Percentiles rank a stretch among this genome's conserved stretches.
Conservation (phyloP, 2,113 vertebrate genomes). For the Agelaius phoeniceus region DNA sequence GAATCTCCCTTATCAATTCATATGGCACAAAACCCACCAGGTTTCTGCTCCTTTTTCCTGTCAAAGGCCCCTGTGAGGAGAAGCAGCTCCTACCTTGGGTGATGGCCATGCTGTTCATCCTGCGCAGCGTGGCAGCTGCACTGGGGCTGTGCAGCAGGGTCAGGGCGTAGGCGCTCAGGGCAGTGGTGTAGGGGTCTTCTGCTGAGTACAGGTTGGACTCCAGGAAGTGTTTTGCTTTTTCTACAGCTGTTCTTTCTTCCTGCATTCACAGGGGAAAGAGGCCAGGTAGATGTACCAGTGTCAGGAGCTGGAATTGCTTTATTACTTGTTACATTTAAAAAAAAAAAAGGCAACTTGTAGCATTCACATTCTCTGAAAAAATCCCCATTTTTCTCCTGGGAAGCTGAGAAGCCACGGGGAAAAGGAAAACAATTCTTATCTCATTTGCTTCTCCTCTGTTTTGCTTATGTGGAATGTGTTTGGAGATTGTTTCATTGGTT, state of each 20-base stretch:
- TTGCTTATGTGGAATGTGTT: no score
- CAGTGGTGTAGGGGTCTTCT: conserved; percentile 89
- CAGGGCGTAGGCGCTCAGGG: conserved; percentile 83
- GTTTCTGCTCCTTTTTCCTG: background rate
- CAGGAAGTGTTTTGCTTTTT: conserved; percentile 87
- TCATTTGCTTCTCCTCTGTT: no score
- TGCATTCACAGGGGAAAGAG: conserved; percentile 32
- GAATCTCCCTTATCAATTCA: background rate
- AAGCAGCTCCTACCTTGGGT: conserved; percentile 45
- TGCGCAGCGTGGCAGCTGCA: conserved; percentile 74
- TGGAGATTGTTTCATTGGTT: no score
- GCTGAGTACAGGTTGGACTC: conserved; percentile 85
- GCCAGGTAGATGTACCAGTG: background rate
- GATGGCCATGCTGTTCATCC: conserved; percentile 90
- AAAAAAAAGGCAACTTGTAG: background rate
- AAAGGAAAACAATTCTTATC: no score
- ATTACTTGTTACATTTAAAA: background rate
- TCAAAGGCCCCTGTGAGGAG: background rate
- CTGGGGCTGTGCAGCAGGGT: conserved; percentile 84
- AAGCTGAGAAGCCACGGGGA: no score
- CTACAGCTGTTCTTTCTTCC: conserved; percentile 85
- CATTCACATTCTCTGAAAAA: no score
- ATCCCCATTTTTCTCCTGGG: no score
- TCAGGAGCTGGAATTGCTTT: background rate
- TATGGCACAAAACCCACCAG: background rate